Conservation (phyloP, 2,113 vertebrate genomes). For the Paramisgurnus dabryanus region DNA sequence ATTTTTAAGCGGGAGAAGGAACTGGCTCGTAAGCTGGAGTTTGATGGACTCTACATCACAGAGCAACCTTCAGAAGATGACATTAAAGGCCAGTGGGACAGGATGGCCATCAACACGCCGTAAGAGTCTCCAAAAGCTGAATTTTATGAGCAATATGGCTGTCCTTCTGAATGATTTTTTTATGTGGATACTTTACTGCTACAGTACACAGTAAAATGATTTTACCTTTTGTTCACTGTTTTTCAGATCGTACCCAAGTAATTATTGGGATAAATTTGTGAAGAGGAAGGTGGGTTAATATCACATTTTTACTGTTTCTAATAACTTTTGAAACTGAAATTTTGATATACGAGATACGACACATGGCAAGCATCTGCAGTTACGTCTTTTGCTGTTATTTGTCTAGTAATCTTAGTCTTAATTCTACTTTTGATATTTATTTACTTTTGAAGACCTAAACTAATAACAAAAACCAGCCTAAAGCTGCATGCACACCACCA, state of each 20-base stretch:
- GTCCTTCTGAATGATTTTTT: not conserved
- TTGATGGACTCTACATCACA: conserved; percentile 92
- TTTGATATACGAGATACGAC: too few relatives aligned
- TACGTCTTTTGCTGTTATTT: not conserved
- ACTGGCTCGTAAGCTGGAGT: conserved; percentile 91
- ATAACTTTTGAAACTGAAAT: not conserved
- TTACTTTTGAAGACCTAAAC: too few relatives aligned
- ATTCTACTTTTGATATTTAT: not conserved
- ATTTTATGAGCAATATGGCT: not conserved
- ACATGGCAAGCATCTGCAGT: too few relatives aligned
- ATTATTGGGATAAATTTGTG: conserved; percentile 99
- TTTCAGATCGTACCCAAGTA: conserved; percentile 92
- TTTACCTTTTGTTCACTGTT: conserved; percentile 3
- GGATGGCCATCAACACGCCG: conserved; percentile 92
- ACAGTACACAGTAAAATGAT: not conserved
- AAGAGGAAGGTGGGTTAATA: conserved; percentile 78
- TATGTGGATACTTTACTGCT: too few relatives aligned
- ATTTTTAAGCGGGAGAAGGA: conserved; percentile 98
- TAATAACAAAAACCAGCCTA: too few relatives aligned
- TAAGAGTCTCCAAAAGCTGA: conserved; percentile 69
- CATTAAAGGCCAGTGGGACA: conserved; percentile 96
- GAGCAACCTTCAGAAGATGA: conserved; percentile 93
- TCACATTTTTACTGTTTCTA: not conserved
- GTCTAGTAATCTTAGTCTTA: not conserved
- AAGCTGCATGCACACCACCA: too few relatives aligned